Conservation (phyloP, 1,140 invertebrate species). For the Drosophila lacertosa region DNA sequence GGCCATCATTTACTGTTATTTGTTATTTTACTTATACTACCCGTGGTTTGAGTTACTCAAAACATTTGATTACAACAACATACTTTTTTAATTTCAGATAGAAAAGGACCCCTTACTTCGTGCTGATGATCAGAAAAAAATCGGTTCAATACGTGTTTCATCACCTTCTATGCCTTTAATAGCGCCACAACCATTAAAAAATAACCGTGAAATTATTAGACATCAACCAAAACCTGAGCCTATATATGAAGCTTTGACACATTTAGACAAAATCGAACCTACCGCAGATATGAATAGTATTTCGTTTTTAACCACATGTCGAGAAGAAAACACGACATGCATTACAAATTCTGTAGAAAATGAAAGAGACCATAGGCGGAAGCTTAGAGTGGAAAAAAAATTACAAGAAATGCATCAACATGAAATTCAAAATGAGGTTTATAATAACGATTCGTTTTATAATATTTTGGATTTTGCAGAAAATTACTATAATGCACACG, state of each 20-base stretch:
- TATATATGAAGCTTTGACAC: conserved; percentile 91
- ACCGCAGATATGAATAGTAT: background rate
- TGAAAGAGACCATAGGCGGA: conserved; percentile 90
- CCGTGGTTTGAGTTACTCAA: no score
- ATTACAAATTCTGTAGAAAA: conserved; percentile 4
- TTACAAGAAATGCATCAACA: conserved; percentile 89
- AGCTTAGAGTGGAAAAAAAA: conserved; percentile 93
- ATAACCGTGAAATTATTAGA: conserved; percentile 75
- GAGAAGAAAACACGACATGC: conserved; percentile 13
- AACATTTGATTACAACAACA: background rate
- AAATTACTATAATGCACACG: conserved; percentile 95
- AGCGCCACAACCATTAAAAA: conserved; percentile 86
- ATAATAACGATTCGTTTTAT: conserved; percentile 86
- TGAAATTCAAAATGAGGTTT: conserved; percentile 84
- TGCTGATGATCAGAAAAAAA: conserved; percentile 9
- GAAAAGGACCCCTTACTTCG: conserved; percentile 23
- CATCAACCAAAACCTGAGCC: conserved; percentile 86
- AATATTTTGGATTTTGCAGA: conserved; percentile 97
- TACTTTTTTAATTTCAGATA: conserved; percentile 45
- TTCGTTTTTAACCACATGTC: background rate
- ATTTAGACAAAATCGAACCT: conserved; percentile 9
- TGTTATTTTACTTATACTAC: no score
- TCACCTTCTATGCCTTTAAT: conserved; percentile 90
- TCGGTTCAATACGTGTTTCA: conserved; percentile 85
- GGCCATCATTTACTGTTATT: no score